Evolutionary conservation across 1,140 invertebrate genomes (phyloP).

Genomic region (Drosophila azteca): DNA sequence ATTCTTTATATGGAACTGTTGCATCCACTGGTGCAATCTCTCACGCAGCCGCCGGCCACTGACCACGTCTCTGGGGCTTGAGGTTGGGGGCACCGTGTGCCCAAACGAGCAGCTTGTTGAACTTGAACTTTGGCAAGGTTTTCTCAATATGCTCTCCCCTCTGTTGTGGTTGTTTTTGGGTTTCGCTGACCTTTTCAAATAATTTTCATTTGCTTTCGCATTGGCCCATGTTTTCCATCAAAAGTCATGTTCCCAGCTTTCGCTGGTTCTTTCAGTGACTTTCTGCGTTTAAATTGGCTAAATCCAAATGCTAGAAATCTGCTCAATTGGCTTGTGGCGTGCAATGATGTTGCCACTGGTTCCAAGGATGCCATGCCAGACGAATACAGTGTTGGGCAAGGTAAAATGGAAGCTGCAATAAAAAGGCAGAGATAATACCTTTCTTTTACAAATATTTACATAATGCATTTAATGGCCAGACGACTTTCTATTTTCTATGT

Average conservation of each 20-base stretch:
- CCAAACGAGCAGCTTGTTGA: slow-evolving; percentile 23
- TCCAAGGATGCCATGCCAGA: too few relatives aligned
- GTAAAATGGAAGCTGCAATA: too few relatives aligned
- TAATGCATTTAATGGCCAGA: too few relatives aligned
- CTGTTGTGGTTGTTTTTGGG: slow-evolving; percentile 30
- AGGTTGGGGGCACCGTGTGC: too few relatives aligned
- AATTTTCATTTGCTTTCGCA: slow-evolving; percentile 40
- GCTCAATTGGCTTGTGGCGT: too few relatives aligned
- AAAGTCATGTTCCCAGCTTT: slow-evolving; percentile 71
- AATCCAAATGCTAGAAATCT: slow-evolving; percentile 8
- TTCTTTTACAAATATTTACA: too few relatives aligned
- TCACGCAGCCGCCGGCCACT: slow-evolving; percentile 49
- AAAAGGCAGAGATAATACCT: too few relatives aligned
- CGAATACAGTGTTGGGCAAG: too few relatives aligned
- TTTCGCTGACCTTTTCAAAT: slow-evolving; percentile 74
- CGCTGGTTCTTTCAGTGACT: slow-evolving; percentile 58
- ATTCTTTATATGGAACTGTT: slow-evolving; percentile 67
- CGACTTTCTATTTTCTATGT: too few relatives aligned
- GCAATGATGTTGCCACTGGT: too few relatives aligned
- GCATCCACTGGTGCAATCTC: slow-evolving; percentile 49
- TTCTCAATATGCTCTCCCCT: slow-evolving; percentile 22
- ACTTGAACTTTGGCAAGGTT: slow-evolving; percentile 71
- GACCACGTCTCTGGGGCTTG: slow-evolving; percentile 45
- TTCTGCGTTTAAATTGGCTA: slow-evolving; percentile 2
- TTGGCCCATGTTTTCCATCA: slow-evolving; percentile 55